Base-by-base conservation (phyloP, 2,113 vertebrate genomes). In the Calyptommatus sinebrachiatus region DNA sequence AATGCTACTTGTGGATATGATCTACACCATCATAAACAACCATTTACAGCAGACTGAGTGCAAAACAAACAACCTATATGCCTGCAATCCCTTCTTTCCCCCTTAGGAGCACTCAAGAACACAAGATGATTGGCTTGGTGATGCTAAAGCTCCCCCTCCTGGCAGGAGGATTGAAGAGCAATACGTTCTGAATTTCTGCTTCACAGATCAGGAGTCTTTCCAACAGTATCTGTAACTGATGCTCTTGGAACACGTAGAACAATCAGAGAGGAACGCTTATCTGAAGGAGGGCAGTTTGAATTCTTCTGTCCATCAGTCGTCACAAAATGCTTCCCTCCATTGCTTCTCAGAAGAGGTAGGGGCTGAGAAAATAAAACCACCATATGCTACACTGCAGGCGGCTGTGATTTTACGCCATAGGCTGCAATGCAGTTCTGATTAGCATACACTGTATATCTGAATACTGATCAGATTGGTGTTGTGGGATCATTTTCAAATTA, bases 341-440 rank as follows among this genome's bases (percentile, higher is more conserved):
- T 35, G 10, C 35, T 45, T 69, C 31, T 41, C 22, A 3, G 22
- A 41, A 26, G 10, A 66, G 71, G 20, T 4, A 24, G 46, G n/a
- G 71, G 45, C 2, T 18, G 53, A 72, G 48, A 1, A 10, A 26
- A 50, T 9, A 45, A 5, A 7, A 41, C 12, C 3, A 63, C n/a
- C 50, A 50, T 7, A 9, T 50, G 24, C 73, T 16, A 35, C 21
- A 5, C 41, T 70, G 61, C 63, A 69, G 50, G 45, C 5, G 14
- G 24, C 26, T 61, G 28, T 67, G 85, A 26, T 61, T 2, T 21
- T 45, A 35, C 29, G 26, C 24, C 4, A 8, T n/a, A 0, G 9
- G 26, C 79, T 41, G 57, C 46, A 83, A 75, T 79, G 29, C 71
- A 79, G 82, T 8, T 31, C 66, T 75, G 65, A 78, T 76, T 80